These are phyloP conservation scores for Sebastes trivittatus DNA, from an alignment of 2,797 vertebrate species.

Conservation along the genomic window DNA sequence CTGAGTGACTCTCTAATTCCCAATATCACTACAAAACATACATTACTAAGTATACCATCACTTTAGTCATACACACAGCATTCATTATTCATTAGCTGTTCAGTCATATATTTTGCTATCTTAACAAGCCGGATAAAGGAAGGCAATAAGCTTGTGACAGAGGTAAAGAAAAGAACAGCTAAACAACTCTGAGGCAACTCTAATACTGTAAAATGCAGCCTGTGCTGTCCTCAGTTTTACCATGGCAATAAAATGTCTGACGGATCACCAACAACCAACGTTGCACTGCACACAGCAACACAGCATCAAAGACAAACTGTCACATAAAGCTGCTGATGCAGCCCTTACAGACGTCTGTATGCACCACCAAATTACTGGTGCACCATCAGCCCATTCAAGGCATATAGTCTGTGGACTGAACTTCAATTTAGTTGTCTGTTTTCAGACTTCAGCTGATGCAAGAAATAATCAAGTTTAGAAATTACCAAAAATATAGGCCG, in stretches of 20 bases:
- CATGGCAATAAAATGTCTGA: conserved; percentile 63
- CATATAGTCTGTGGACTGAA: background rate
- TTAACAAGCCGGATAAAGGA: conserved; percentile 13
- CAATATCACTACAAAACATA: background rate
- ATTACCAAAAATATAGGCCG: rapidly evolving
- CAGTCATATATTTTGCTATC: conserved; percentile 5
- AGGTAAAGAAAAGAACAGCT: background rate
- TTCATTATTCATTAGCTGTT: conserved; percentile 22
- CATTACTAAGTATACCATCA: background rate
- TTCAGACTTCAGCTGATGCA: background rate
- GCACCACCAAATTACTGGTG: conserved; percentile 17
- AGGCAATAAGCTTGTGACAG: background rate
- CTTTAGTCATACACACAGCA: background rate
- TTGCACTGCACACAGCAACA: conserved; percentile 3
- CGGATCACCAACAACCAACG: conserved; percentile 50
- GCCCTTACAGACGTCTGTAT: background rate
- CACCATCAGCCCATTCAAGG: background rate
- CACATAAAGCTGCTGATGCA: conserved; percentile 54
- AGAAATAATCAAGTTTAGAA: background rate
- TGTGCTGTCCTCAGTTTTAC: conserved; percentile 60
- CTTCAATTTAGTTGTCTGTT: background rate
- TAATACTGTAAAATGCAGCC: conserved; percentile 55
- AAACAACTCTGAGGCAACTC: conserved; percentile 15
- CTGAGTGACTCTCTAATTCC: background rate
- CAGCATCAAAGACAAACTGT: conserved; percentile 53